Conservation (phyloP, 2,797 vertebrate genomes). For the Alectoris magna region DNA sequence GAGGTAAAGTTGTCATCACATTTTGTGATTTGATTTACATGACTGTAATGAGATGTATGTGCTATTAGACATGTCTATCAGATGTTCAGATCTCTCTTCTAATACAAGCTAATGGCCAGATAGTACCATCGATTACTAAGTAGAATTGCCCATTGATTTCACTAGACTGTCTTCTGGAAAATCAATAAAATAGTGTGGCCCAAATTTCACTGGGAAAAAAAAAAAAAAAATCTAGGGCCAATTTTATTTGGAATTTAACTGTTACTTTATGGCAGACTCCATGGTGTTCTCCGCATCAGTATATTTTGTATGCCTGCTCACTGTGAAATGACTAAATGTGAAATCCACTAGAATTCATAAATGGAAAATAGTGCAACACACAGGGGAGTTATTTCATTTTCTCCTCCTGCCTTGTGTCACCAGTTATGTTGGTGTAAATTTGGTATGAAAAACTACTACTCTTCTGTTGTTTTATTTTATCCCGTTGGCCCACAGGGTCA, state of each 20-base stretch:
- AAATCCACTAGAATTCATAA: not conserved
- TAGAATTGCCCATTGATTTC: conserved; percentile 48
- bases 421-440: not conserved
- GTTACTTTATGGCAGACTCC: not conserved
- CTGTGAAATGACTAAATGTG: not conserved
- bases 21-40: not conserved
- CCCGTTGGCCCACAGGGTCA: not conserved
- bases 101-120: conserved; percentile 28
- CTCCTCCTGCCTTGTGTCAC: not conserved
- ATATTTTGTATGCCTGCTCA: not conserved
- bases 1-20: not conserved
- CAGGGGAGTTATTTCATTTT: not conserved
- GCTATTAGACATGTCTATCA: not conserved
- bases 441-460: not conserved
- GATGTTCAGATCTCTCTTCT: conserved; percentile 6
- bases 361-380: not conserved
- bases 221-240: not conserved
- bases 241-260: conserved; percentile 8
- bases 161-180: conserved; percentile 11
- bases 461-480: not conserved
- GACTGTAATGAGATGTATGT: not conserved
- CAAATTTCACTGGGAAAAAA: conserved; percentile 21
- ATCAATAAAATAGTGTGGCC: conserved; percentile 28
- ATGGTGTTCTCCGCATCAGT: not conserved
- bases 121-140: conserved; percentile 45